phyloP scores from a whole-genome alignment of 2,113 vertebrate genomes.

The Nematolebias whitei region DNA sequence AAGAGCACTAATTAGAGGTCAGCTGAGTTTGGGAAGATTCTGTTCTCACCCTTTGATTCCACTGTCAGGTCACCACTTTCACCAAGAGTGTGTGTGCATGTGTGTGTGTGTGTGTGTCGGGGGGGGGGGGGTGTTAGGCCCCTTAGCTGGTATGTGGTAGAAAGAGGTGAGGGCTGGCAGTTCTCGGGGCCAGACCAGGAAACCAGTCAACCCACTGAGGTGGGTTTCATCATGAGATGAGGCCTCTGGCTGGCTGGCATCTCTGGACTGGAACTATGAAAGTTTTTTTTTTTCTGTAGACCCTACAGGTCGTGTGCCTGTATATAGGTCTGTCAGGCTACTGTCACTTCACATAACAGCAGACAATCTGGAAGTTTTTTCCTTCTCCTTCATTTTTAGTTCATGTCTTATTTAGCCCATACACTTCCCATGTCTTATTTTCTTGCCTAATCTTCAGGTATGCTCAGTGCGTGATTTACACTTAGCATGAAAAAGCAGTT shows the following conservation, averaged over 20 bases:
- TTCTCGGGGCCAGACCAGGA: slow-evolving; percentile 62
- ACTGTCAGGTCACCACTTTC: slow-evolving; percentile 62
- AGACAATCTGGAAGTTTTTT: slow-evolving; percentile 29
- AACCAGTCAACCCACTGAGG: slow-evolving; percentile 52
- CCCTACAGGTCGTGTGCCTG: slow-evolving; percentile 53
- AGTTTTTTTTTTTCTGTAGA: slow-evolving; percentile 46
- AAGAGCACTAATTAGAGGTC: slow-evolving; percentile 84
- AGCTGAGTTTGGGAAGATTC: slow-evolving; percentile 72
- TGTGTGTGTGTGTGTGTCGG: slow-evolving; percentile 11
- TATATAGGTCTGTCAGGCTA: slow-evolving; percentile 59
- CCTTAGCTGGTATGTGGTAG: slow-evolving; percentile 62
- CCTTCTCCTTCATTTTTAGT: background rate
- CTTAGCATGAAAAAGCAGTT: background rate
- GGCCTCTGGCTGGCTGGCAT: slow-evolving; percentile 54
- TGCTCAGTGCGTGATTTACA: background rate
- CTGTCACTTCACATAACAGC: slow-evolving; percentile 75
- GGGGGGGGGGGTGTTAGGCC: slow-evolving; percentile 14
- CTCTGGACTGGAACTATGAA: slow-evolving; percentile 58
- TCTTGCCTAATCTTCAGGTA: background rate
- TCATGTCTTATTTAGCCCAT: slow-evolving; percentile 25
- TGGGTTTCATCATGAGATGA: slow-evolving; percentile 54
- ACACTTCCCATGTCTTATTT: slow-evolving; percentile 14
- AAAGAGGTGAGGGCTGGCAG: slow-evolving; percentile 60
- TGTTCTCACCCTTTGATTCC: slow-evolving; percentile 64
- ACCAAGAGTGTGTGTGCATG: slow-evolving; percentile 22